Percentiles rank a stretch among this genome's conserved stretches.
phyloP scores from a whole-genome alignment of 2,888 invertebrate genomes.

The Drosophila demipolita region DNA sequence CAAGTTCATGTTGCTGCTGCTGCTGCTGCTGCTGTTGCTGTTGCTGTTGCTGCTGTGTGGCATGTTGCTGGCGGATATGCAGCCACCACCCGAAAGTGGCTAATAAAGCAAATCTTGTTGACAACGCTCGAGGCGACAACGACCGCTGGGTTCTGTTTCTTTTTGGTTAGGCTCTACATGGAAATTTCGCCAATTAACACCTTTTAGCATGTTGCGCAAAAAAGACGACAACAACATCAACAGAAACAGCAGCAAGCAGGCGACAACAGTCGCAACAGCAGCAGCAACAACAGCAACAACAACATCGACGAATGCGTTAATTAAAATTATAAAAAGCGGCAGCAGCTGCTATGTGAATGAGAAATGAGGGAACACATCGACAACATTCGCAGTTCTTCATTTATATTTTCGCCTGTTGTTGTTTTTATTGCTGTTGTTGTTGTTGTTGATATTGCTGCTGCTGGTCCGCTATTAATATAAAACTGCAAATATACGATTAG shows the following conservation, averaged over 20 bases:
- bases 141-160: slow-evolving; percentile 43
- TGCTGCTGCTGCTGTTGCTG: slow-evolving; percentile 39
- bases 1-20: slow-evolving; percentile 52
- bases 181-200: slow-evolving; percentile 84
- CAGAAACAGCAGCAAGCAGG: slow-evolving; percentile 39
- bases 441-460: slow-evolving; percentile 30
- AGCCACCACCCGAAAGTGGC: slow-evolving; percentile 84
- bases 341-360: slow-evolving; percentile 58
- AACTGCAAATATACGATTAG: slow-evolving; percentile 76
- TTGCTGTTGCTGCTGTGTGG: slow-evolving; percentile 53
- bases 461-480: slow-evolving; percentile 71
- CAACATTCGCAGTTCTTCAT: slow-evolving; percentile 50
- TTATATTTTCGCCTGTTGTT: slow-evolving; percentile 28
- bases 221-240: slow-evolving; percentile 61
- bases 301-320: slow-evolving; percentile 67
- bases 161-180: slow-evolving; percentile 79
- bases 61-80: slow-evolving; percentile 65
- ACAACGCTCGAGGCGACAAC: slow-evolving; percentile 77
- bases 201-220: slow-evolving; percentile 82
- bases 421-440: slow-evolving; percentile 19
- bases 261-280: slow-evolving; percentile 55
- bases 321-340: slow-evolving; percentile 70
- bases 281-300: slow-evolving; percentile 32
- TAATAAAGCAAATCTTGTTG: slow-evolving; percentile 85
- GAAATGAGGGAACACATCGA: slow-evolving; percentile 65